Evolutionary conservation across 2,797 vertebrate species (phyloP), one percentile per base, ranked within the genome.

Genomic region (Erithacus rubecula): DNA sequence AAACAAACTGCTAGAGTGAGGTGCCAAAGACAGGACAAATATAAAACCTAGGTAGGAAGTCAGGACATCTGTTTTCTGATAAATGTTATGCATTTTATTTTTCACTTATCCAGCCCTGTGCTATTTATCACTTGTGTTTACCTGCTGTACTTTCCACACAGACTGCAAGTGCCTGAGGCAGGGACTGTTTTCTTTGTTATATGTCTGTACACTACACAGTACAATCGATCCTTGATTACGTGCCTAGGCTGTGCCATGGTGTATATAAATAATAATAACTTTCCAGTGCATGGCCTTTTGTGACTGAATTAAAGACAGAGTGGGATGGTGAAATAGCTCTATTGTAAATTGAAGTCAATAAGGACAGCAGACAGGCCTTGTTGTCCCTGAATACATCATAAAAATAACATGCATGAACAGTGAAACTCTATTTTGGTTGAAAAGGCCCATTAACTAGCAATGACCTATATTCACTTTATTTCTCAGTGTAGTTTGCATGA

Each of bases 191-290:
- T 69, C 68, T 96, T 87, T 95, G 56, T 92, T 93, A 62, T 85
- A 36, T 75, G 43, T 83, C 92, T 89, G 49, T 75, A 85, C 55
- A 52, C 69, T 47, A 37, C 23, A 30, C 4, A 65, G 29, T 22
- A 67, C 81, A 85, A 89, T 87, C 23, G 36, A 93, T 95, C 78
- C 84, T 87, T 13, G 5, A 87, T 75, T 93, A 89, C 46, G 23
- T 75, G 62, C 29, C 36, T 77, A 68, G 72, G 62, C 75, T 74
- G 65, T 39, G 86, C 51, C 5, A 1, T 79, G 23, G 62, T 85
- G 71, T 78, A 85, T 71, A 94, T 88, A 92, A 93, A 92, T 87
- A 93, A 89, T 87, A 94, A 78, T 64, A 83, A 74, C 49, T 80
- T 84, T 58, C 49, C n/a, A 75, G 71, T 58, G 32, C 39, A 59